Conservation (phyloP, 2,113 vertebrate species). For the human (Homo sapiens) region DNA sequence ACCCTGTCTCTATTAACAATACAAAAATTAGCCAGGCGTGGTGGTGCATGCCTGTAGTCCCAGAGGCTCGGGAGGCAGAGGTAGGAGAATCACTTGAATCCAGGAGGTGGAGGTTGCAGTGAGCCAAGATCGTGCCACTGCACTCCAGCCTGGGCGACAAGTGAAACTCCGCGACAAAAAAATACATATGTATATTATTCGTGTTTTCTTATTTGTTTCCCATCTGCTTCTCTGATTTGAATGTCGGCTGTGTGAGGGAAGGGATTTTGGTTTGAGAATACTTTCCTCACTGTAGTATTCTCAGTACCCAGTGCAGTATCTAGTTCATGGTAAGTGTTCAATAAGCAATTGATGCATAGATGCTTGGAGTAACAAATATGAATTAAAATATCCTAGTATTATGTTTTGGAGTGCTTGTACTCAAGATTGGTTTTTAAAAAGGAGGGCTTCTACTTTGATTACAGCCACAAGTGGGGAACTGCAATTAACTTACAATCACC, state of each 20-base stretch:
- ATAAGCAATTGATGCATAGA: not conserved
- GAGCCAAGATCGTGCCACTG: no score
- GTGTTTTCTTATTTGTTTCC: not conserved
- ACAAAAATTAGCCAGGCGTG: no score
- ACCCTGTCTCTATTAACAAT: no score
- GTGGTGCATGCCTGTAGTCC: no score
- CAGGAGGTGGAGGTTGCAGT: no score
- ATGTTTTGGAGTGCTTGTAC: not conserved
- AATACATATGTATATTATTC: no score
- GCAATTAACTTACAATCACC: not conserved
- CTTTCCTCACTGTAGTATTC: not conserved
- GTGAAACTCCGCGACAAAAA: no score
- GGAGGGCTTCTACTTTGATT: not conserved
- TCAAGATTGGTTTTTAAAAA: not conserved
- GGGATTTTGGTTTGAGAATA: not conserved
- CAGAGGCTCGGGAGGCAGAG: no score
- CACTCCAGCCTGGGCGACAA: no score
- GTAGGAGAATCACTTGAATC: no score
- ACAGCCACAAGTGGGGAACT: not conserved
- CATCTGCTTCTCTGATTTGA: not conserved
- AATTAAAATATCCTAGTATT: not conserved
- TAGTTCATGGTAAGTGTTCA: not conserved
- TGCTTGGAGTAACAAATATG: not conserved
- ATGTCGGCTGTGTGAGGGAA: not conserved
- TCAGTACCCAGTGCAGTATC: not conserved